A percentile compares a stretch with the other conserved stretches of the same genome.
phyloP scores from a whole-genome alignment of 2,113 vertebrate genomes.

The Haliaeetus leucogaster region DNA sequence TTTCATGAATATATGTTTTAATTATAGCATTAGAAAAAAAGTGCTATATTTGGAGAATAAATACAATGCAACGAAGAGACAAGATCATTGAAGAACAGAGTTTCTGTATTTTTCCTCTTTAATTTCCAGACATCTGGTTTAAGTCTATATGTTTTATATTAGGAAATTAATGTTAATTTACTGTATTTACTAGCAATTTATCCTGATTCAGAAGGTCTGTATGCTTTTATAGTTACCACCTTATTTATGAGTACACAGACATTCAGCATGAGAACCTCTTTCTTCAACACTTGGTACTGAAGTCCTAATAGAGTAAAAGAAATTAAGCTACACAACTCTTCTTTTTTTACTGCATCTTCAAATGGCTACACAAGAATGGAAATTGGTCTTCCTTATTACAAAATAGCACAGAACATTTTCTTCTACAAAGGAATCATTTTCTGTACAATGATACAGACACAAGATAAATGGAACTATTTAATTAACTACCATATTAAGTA shows the following conservation, averaged over 20 bases:
- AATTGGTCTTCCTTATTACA: not conserved
- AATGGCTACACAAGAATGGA: not conserved
- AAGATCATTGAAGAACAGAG: not conserved
- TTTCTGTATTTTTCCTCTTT: not conserved
- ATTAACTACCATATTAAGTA: not conserved
- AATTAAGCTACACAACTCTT: not conserved
- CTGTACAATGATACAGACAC: not conserved
- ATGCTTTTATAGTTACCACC: not conserved
- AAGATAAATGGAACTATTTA: not conserved
- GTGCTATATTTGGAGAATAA: not conserved
- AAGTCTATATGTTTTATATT: not conserved
- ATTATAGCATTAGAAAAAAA: not conserved
- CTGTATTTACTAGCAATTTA: not conserved
- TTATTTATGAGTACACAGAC: not conserved
- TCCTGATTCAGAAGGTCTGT: not conserved
- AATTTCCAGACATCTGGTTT: not conserved
- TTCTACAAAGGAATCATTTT: not conserved
- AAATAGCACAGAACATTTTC: not conserved
- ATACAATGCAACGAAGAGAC: not conserved
- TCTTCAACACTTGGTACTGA: not conserved
- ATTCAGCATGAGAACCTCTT: not conserved
- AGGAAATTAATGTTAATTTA: not conserved
- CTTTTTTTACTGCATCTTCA: not conserved
- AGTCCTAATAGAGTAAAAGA: not conserved
- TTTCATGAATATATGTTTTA: conserved; percentile 7